phyloP scores from a whole-genome alignment of 1,140 invertebrate species.

The Dendrolimus punctatus region DNA sequence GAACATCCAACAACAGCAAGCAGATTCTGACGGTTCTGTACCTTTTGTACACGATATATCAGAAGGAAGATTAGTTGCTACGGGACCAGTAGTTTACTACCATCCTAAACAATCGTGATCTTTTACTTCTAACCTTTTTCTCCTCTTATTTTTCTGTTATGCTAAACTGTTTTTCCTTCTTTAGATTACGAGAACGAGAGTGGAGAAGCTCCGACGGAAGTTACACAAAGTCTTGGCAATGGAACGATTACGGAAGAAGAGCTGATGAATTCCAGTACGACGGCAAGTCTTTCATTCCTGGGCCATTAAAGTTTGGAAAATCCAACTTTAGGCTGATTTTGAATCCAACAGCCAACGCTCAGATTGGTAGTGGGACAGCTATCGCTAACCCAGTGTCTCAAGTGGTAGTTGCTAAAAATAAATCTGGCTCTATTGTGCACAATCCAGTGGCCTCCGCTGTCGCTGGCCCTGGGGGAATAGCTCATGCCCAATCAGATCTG shows the following conservation, averaged over 20 bases:
- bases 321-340: constrained; percentile 66
- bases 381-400: constrained; percentile 78
- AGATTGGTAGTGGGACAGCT: constrained; percentile 76
- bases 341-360: constrained; percentile 75
- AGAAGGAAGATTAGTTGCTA: constrained; percentile 78
- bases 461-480: constrained; percentile 79
- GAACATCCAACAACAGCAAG: constrained; percentile 35
- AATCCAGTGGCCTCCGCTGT: constrained; percentile 78
- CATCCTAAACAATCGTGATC: constrained; percentile 57
- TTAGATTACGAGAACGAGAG: constrained; percentile 38
- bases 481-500: constrained; percentile 78
- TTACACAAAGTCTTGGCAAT: constrained; percentile 10
- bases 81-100: constrained; percentile 79
- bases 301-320: constrained; percentile 28
- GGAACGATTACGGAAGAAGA: constrained; percentile 10
- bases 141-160: constrained; percentile 21
- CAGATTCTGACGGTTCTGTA: constrained; percentile 35
- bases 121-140: constrained; percentile 15
- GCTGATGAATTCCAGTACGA: constrained; percentile 38
- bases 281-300: constrained; percentile 47
- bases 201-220: constrained; percentile 9
- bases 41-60: constrained; percentile 45
- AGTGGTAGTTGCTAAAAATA: constrained; percentile 66
- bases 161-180: constrained; percentile 40
- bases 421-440: constrained; percentile 73